Conservation (phyloP, 1,140 invertebrate genomes). For the Steinernema khuongi region DNA sequence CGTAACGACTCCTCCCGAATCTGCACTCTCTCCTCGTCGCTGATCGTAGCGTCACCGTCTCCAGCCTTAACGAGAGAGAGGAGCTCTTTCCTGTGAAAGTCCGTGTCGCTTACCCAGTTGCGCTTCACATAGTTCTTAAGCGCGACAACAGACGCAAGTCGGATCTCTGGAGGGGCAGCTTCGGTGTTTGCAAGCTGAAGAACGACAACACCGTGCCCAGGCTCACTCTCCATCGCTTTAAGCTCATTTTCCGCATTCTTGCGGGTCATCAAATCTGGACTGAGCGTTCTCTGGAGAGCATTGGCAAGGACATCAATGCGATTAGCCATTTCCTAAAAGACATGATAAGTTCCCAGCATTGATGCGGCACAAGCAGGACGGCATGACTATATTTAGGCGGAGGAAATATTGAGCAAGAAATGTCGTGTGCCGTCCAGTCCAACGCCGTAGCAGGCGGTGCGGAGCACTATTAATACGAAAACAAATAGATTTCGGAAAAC, state of each 20-base stretch:
- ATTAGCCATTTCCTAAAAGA: neutral
- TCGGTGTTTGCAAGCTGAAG: neutral
- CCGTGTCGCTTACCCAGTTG: slow-evolving; percentile 37
- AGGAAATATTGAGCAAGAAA: neutral
- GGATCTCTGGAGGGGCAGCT: slow-evolving; percentile 26
- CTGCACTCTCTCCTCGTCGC: neutral
- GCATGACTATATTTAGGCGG: neutral
- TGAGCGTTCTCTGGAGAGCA: neutral
- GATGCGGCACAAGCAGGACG: neutral
- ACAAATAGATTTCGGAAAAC: no score
- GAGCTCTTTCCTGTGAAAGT: neutral
- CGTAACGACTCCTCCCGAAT: neutral
- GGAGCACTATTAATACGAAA: no score
- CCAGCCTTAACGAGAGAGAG: neutral
- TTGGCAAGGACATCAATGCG: neutral
- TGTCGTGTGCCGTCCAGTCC: no score
- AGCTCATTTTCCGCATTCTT: neutral
- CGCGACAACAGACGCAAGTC: slow-evolving; percentile 43
- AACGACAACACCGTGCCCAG: slow-evolving; percentile 7
- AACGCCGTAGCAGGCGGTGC: no score
- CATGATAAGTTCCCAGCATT: neutral
- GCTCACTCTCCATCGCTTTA: neutral
- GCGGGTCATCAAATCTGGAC: neutral
- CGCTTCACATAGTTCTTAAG: slow-evolving; percentile 43
- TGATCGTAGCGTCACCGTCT: neutral